A percentile compares a stretch with the other conserved stretches of the same genome.
Evolutionary conservation across 2,888 invertebrate genomes (phyloP).

Genomic region (Drosophila testacea): DNA sequence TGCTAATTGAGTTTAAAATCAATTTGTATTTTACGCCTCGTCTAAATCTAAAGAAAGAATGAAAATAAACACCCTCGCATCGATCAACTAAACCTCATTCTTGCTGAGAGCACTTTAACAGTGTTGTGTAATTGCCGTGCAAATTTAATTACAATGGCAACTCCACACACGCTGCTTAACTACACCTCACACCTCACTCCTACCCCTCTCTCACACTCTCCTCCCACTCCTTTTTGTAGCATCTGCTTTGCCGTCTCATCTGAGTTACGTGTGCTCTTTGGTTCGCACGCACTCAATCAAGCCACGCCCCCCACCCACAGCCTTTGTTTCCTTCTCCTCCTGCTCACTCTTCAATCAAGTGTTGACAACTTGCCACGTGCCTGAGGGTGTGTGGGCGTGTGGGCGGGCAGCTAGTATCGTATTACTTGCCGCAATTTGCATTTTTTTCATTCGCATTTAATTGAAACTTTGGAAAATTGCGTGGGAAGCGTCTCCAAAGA

Average conservation of each 20-base stretch:
- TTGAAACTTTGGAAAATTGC: constrained; percentile 35
- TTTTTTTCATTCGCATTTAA: constrained; percentile 60
- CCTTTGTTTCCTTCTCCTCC: neutral
- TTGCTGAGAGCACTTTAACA: constrained; percentile 13
- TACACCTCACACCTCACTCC: constrained; percentile 7
- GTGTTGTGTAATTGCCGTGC: constrained; percentile 84
- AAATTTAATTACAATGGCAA: constrained; percentile 85
- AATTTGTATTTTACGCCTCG: constrained; percentile 81
- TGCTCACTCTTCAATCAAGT: constrained; percentile 66
- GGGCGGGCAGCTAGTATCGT: constrained; percentile 65
- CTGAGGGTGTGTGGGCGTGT: constrained; percentile 28
- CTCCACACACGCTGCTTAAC: constrained; percentile 45
- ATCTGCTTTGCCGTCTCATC: constrained; percentile 27
- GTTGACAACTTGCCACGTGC: constrained; percentile 72
- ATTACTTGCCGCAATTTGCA: constrained; percentile 77
- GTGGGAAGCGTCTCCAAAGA: constrained; percentile 26
- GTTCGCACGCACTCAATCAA: constrained; percentile 62
- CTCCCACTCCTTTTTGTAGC: constrained; percentile 1
- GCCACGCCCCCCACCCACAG: constrained; percentile 10
- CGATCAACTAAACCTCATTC: constrained; percentile 32
- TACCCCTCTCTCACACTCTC: too few relatives aligned
- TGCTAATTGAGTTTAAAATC: constrained; percentile 86
- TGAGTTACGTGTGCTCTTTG: constrained; percentile 1
- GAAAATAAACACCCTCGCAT: constrained; percentile 1
- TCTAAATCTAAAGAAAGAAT: constrained; percentile 4